These are phyloP conservation scores for Panulirus ornatus DNA, from an alignment of 1,140 invertebrate genomes.

Conservation along the genomic window DNA sequence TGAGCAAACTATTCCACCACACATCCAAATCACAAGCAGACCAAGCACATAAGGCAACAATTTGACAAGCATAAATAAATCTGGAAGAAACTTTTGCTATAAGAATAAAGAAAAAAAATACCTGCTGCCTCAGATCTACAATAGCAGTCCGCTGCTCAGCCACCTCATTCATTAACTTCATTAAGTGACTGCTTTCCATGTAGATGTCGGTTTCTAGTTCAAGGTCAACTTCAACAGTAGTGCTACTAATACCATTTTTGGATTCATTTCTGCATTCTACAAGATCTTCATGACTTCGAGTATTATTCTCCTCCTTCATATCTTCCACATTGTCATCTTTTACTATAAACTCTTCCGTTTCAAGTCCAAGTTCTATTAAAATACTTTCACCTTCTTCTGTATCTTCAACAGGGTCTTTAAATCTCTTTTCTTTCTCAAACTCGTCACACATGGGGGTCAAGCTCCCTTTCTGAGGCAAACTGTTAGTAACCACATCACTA, in stretches of 20 bases:
- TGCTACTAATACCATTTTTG: not conserved
- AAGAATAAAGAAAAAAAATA: not conserved
- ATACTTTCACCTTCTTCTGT: not conserved
- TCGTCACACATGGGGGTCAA: not conserved
- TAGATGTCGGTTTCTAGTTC: not conserved
- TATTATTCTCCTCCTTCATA: not conserved
- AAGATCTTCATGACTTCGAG: not conserved
- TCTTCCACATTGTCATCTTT: not conserved
- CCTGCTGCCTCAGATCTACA: slow-evolving; percentile 20
- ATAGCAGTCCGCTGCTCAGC: slow-evolving; percentile 29
- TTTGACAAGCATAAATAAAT: no score
- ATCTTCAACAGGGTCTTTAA: not conserved
- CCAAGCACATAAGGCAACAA: no score
- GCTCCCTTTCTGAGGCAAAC: not conserved
- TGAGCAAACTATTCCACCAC: no score
- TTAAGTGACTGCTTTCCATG: slow-evolving; percentile 56
- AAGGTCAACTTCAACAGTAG: not conserved
- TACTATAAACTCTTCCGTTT: not conserved
- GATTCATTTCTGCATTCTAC: not conserved
- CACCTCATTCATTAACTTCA: slow-evolving; percentile 51
- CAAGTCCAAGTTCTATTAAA: not conserved
- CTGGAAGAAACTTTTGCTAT: no score
- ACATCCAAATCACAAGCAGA: no score
- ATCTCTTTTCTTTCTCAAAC: not conserved
- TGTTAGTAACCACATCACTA: not conserved